Conservation (phyloP, 2,797 vertebrate species). For the Neopelma chrysocephalum region DNA sequence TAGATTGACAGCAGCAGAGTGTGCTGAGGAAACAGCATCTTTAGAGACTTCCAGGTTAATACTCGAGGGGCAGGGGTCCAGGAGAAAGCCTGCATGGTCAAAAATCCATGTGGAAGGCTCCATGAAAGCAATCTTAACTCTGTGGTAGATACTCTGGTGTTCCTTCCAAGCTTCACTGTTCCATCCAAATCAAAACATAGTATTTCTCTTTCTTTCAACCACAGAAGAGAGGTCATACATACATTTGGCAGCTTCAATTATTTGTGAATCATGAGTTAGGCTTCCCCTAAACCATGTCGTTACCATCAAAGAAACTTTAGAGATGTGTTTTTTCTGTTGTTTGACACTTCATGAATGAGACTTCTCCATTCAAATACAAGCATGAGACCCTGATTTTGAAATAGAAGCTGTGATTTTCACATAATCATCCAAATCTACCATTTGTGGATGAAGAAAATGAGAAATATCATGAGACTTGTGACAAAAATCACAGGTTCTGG, state of each 20-base stretch:
- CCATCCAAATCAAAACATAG: neutral
- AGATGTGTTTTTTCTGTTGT: neutral
- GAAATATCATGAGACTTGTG: neutral
- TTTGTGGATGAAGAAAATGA: neutral
- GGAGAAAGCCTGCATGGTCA: neutral
- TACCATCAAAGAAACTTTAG: neutral
- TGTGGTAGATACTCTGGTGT: neutral
- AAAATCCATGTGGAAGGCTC: neutral
- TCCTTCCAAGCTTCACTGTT: neutral
- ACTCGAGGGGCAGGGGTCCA: neutral
- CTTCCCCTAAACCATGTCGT: neutral
- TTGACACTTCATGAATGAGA: neutral
- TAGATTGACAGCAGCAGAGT: neutral
- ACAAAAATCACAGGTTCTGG: neutral
- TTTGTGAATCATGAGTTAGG: neutral
- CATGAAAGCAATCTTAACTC: neutral
- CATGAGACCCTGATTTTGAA: neutral
- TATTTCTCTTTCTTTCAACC: neutral
- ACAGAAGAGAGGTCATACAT: neutral
- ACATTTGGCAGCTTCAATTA: neutral
- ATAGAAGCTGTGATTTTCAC: neutral
- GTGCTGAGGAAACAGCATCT: neutral
- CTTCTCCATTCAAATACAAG: neutral
- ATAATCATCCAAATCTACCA: neutral
- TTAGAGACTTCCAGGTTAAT: neutral